Evolutionary conservation across 37 sponge, comb jelly and placozoan genomes (phyloP).

Genomic region (Spongilla lacustris): DNA sequence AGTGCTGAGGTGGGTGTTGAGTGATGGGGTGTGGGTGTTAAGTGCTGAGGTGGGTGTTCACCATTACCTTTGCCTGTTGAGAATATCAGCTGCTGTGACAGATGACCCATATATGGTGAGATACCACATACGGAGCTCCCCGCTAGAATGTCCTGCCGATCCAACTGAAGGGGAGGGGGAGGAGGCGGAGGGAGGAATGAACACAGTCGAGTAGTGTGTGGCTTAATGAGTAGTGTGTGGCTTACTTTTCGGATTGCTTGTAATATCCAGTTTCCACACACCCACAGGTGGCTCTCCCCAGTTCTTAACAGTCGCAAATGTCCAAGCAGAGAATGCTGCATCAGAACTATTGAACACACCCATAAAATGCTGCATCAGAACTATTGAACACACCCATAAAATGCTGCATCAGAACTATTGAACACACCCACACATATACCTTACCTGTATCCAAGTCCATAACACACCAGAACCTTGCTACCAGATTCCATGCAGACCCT

Average conservation of each 20-base stretch:
- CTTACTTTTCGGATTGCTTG: not conserved
- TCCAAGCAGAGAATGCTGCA: slow-evolving; percentile 16
- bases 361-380: no score
- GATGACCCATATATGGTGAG: slow-evolving; percentile 42
- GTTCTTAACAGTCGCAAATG: slow-evolving; percentile 34
- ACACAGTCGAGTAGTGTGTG: not conserved
- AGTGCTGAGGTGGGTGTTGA: no score
- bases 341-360: slow-evolving; percentile 10
- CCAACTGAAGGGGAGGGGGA: not conserved
- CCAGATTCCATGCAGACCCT: no score
- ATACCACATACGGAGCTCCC: slow-evolving; percentile 29
- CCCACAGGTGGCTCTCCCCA: slow-evolving; percentile 24
- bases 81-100: slow-evolving; percentile 28
- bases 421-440: no score
- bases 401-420: no score
- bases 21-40: no score
- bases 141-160: not conserved
- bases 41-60: no score
- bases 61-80: slow-evolving; percentile 2
- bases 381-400: no score
- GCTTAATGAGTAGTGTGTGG: not conserved
- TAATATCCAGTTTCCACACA: not conserved
- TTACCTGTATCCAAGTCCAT: no score
- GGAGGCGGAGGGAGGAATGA: not conserved
- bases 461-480: no score